Percentiles rank a stretch among this genome's conserved stretches.
Conservation (phyloP, 1,140 invertebrate genomes). For the Aphelenchoides fujianensis region DNA sequence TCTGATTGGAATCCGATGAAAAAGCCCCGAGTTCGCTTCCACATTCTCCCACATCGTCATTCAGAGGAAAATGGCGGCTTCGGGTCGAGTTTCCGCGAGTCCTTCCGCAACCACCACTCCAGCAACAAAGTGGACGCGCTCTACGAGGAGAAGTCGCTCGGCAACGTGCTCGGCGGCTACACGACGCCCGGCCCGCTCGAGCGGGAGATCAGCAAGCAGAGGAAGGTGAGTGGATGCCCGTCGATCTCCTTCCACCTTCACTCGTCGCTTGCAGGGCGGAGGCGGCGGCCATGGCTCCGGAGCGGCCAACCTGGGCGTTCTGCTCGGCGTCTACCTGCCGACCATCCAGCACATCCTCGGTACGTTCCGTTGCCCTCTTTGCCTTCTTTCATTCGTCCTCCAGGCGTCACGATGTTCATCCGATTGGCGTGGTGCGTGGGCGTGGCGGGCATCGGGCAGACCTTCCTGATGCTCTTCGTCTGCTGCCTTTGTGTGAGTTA, state of each 20-base stretch:
- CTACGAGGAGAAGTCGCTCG: slow-evolving; percentile 53
- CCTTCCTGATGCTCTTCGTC: slow-evolving; percentile 88
- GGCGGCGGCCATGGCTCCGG: not conserved
- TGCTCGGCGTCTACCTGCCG: slow-evolving; percentile 94
- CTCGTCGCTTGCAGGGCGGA: not conserved
- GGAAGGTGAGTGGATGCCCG: slow-evolving; percentile 34
- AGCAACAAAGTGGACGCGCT: slow-evolving; percentile 44
- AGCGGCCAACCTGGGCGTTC: slow-evolving; percentile 74
- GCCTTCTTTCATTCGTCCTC: too few species aligned
- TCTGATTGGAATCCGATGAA: too few species aligned
- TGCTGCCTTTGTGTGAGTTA: slow-evolving; percentile 72
- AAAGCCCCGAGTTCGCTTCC: slow-evolving; percentile 1
- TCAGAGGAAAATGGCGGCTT: slow-evolving; percentile 26
- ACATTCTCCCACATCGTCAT: not conserved
- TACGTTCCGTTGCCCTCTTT: not conserved
- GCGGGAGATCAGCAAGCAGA: slow-evolving; percentile 51
- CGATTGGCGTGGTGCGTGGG: slow-evolving; percentile 98
- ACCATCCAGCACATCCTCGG: slow-evolving; percentile 99
- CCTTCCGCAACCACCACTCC: slow-evolving; percentile 22
- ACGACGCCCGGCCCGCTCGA: slow-evolving; percentile 59
- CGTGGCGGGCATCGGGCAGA: slow-evolving; percentile 85
- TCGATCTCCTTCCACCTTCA: too few species aligned
- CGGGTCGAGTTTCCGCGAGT: slow-evolving; percentile 9
- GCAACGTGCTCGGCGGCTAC: slow-evolving; percentile 53
- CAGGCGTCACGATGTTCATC: slow-evolving; percentile 81